A percentile compares a stretch with the other conserved stretches of the same genome.
Evolutionary conservation across 2,888 invertebrate genomes (phyloP).

Genomic region (Drosophila quinaria): DNA sequence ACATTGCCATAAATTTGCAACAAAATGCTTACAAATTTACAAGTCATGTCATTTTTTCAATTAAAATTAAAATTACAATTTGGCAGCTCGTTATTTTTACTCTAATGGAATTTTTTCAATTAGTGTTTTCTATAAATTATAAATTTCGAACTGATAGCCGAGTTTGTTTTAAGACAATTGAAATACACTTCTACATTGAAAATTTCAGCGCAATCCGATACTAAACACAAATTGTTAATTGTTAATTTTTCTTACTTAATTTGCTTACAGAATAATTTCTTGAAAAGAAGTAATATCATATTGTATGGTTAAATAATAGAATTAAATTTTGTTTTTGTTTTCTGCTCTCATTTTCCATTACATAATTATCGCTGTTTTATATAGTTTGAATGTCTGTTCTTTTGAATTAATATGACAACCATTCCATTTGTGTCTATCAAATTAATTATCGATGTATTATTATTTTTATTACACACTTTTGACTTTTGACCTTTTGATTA

Average conservation of each 20-base stretch:
- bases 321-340: neutral
- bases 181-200: neutral
- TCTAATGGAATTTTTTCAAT: neutral
- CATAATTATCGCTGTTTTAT: slow-evolving; percentile 1
- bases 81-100: neutral
- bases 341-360: neutral
- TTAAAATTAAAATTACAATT: slow-evolving; percentile 15
- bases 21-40: slow-evolving; percentile 28
- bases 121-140: slow-evolving; percentile 1
- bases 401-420: slow-evolving; percentile 1
- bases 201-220: neutral
- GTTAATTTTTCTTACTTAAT: neutral
- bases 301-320: too few relatives aligned
- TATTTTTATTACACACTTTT: slow-evolving; percentile 6
- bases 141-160: neutral
- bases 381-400: neutral
- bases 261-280: too few relatives aligned
- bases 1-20: slow-evolving; percentile 37
- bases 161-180: neutral
- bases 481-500: slow-evolving; percentile 43
- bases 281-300: neutral
- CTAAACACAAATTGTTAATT: neutral
- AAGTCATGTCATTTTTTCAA: slow-evolving; percentile 2
- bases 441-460: slow-evolving; percentile 34
- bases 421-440: neutral